Evolutionary conservation across 2,113 vertebrate species (phyloP), one percentile per base, ranked within the genome.

Genomic region (Hoplias malabaricus): DNA sequence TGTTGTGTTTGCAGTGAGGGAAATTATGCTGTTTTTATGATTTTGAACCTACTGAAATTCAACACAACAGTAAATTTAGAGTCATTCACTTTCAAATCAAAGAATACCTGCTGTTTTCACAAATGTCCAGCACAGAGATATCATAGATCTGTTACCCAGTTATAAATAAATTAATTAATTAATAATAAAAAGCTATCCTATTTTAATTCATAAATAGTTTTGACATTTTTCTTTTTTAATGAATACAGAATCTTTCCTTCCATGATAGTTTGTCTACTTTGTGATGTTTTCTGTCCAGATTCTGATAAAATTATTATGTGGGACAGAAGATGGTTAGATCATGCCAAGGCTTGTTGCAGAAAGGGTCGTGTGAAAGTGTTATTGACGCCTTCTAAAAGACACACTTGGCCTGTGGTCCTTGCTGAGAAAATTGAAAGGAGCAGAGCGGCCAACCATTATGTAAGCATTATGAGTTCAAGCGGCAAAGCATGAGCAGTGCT

Each of bases 281-380:
- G 62, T 63, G 56, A 50, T 69, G 38, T 59, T 40, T 56, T 23
- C 54, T 63, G 31, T 62, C 46, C 13, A 21, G 29, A 25, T 38
- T 40, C 25, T 75, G 54, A 33, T 70, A 34, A 46, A 71, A 40
- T 43, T 59, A 69, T 56, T 36, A 38, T 34, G 68, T 34, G 36
- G 56, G 43, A 54, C 73, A 62, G 42, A 70, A 62, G 34, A 69
- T 75, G 72, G 73, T 70, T 70, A 23, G 50, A 66, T 61, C 23
- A 77, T 38, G 40, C 9, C 53, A 36, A 72, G 23, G 62, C 21
- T 50, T 46, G 19, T 21, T 33, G 29, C 33, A 33, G 66, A 36
- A 63, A 69, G 23, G 6, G 31, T 46, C 36, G 38, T 36, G 16
- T 40, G 29, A 14, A 77, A 57, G 33, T 50, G 68, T 65, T 65